Evolutionary conservation across 2,113 vertebrate genomes (phyloP).

Genomic region (Pampusana beccarii): DNA sequence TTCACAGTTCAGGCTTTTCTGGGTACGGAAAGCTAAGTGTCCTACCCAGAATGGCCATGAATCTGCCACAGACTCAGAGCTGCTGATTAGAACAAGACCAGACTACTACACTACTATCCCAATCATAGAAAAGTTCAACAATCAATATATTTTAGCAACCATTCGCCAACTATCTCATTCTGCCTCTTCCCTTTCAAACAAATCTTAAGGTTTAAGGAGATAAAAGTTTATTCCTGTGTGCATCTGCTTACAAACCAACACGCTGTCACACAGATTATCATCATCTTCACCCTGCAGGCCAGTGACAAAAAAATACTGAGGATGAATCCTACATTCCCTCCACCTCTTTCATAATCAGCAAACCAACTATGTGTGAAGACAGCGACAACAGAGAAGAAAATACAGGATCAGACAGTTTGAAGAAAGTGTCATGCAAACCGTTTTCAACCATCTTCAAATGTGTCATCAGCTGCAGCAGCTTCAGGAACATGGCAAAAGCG

Average conservation of each 20-base stretch:
- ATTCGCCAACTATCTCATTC: not conserved
- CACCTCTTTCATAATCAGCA: not conserved
- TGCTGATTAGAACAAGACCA: not conserved
- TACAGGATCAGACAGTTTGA: not conserved
- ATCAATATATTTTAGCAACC: not conserved
- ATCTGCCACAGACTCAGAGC: not conserved
- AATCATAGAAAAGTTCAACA: not conserved
- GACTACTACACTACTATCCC: not conserved
- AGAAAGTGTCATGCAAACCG: not conserved
- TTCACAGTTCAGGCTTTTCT: not conserved
- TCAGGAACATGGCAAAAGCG: rapidly evolving
- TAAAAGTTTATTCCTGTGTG: not conserved
- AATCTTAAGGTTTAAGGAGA: not conserved
- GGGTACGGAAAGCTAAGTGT: not conserved
- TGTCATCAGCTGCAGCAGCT: conserved; percentile 8
- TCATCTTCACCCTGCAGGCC: not conserved
- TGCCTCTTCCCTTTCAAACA: not conserved
- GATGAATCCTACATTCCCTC: not conserved
- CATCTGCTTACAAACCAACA: not conserved
- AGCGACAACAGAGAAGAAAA: not conserved
- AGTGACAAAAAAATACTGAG: not conserved
- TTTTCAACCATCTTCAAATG: not conserved
- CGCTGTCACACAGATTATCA: not conserved
- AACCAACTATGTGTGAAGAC: not conserved
- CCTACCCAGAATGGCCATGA: not conserved